Evolutionary conservation across 2,113 vertebrate genomes (phyloP).

Genomic region (Ia io): DNA sequence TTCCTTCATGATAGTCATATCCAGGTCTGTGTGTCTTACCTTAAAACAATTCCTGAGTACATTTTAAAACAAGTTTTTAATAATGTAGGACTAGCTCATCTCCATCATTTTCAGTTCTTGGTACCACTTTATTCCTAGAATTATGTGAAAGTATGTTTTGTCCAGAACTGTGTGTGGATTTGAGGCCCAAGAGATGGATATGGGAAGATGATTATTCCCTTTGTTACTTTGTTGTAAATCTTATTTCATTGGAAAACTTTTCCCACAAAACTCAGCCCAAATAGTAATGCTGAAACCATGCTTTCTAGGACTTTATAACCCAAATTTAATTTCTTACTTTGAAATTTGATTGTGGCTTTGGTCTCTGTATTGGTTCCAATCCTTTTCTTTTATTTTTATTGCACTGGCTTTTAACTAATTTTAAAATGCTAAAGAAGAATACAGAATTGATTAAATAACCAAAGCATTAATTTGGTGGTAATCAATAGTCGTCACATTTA

Average conservation of each 20-base stretch:
- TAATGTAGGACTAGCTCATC: not conserved
- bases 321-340: conserved; percentile 38
- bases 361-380: conserved; percentile 15
- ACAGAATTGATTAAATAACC: conserved; percentile 39
- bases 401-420: conserved; percentile 45
- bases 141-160: not conserved
- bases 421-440: conserved; percentile 42
- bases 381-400: not conserved
- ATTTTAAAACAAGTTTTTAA: not conserved
- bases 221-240: not conserved
- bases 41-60: not conserved
- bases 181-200: not conserved
- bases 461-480: conserved; percentile 30
- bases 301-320: not conserved
- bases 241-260: not conserved
- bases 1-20: not conserved
- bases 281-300: not conserved
- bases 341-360: conserved; percentile 21
- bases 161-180: not conserved
- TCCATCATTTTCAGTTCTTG: not conserved
- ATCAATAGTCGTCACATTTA: conserved; percentile 51
- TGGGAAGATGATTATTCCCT: not conserved
- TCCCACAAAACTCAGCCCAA: not conserved
- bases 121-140: not conserved
- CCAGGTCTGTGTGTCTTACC: not conserved